Evolutionary conservation across 2,113 vertebrate genomes (phyloP).

Genomic region (Corydoras sp.): DNA sequence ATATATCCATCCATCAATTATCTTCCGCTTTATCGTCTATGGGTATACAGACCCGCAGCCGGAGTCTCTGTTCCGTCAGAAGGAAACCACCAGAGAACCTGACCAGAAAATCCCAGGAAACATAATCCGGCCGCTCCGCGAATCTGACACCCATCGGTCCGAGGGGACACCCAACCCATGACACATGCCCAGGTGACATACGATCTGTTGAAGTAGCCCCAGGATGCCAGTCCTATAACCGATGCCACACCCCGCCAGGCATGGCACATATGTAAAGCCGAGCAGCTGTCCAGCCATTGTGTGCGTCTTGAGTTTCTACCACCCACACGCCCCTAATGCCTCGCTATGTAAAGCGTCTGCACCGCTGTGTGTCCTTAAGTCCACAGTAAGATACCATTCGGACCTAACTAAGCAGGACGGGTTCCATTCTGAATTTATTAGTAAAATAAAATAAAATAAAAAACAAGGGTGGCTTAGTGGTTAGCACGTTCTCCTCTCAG

Average conservation of each 20-base stretch:
- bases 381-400: neutral
- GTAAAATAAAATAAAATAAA: neutral
- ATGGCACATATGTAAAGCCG: conserved; percentile 17
- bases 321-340: neutral
- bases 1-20: too few relatives aligned
- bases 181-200: conserved; percentile 33
- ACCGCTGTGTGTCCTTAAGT: neutral
- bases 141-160: conserved; percentile 34
- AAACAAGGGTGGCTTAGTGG: too few relatives aligned
- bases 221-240: conserved; percentile 33
- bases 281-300: conserved; percentile 37
- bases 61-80: too few relatives aligned
- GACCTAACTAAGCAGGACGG: neutral
- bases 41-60: too few relatives aligned
- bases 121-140: conserved; percentile 26
- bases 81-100: neutral
- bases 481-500: too few relatives aligned
- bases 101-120: conserved; percentile 22
- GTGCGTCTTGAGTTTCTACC: conserved; percentile 11
- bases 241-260: conserved; percentile 22
- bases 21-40: too few relatives aligned
- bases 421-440: too few relatives aligned
- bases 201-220: conserved; percentile 25
- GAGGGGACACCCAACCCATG: conserved; percentile 38
- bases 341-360: neutral